Evolutionary conservation across 2,888 invertebrate species (phyloP), one percentile per base, ranked within the genome.

Genomic region (Strigamia transsilvanica): DNA sequence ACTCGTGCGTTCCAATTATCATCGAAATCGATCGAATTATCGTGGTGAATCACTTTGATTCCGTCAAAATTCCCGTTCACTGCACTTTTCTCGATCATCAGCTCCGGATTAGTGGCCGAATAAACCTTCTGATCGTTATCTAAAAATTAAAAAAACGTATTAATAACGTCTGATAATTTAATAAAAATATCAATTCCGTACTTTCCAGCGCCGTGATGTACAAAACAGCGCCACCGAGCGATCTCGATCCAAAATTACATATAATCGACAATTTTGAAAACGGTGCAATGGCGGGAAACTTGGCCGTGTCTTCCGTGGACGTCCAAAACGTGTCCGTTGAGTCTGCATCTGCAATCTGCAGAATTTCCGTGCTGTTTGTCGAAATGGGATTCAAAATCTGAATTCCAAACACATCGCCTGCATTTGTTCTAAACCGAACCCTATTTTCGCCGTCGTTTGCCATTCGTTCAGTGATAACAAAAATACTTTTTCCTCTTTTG

Each of bases 1-100:
- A 95, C 95, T 27, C 97, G 90, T 82, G 97, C 88, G 86, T 93
- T 96, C 86, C 94, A 93, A 86, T 97, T 95, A 0, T 94, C 94
- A 41, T 93, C 88, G 87, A 96, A 94, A 85, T 95, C 94, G 32
- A 42, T 23, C 41, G 83, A 85, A 85, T 86, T 84, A 87, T 96
- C 96, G 87, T 97, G 97, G 86, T 95, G 97, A 0, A 93, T 91
- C 0, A 94, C 93, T 84, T 93, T 92, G 4, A 97, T 89, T 1
- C 96, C 97, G 86, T 92, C 92, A 3, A 91, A 91, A 85, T 98
- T 98, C 82, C 85, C 84, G 6, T 84, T 80, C 0, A 86, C 85
- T 12, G 41, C 41, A 15, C 38, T 82, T 21, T 82, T 73, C 6
- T 18, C 23, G 18, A 83, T 41, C 13, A 73, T 66, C n/a, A 83